A percentile compares a stretch with the other conserved stretches of the same genome.
Evolutionary conservation across 2,113 vertebrate species (phyloP).

Genomic region (Candoia aspera): DNA sequence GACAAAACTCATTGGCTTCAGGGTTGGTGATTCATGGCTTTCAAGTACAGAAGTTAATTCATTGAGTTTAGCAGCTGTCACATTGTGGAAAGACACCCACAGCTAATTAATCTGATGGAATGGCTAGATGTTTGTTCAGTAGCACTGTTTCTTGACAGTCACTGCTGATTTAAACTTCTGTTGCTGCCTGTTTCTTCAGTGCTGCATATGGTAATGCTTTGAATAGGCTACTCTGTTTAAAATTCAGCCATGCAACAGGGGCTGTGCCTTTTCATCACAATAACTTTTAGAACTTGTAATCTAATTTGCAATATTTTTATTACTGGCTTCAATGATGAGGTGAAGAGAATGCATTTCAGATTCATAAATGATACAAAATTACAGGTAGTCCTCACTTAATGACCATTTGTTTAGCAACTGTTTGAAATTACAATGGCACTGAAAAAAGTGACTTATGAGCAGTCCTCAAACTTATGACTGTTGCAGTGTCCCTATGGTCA

Average conservation of each 20-base stretch:
- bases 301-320: background rate
- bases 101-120: slow-evolving; percentile 59
- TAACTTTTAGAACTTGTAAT: background rate
- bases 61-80: slow-evolving; percentile 58
- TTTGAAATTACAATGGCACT: too few relatives aligned
- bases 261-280: background rate
- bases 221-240: slow-evolving; percentile 29
- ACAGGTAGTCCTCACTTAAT: too few relatives aligned
- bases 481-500: too few relatives aligned
- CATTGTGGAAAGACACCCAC: slow-evolving; percentile 51
- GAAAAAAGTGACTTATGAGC: too few relatives aligned
- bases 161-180: slow-evolving; percentile 37
- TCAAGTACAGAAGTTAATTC: slow-evolving; percentile 49
- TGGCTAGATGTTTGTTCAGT: slow-evolving; percentile 53
- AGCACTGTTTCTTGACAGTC: slow-evolving; percentile 50
- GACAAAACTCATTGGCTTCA: slow-evolving; percentile 47
- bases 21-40: slow-evolving; percentile 28
- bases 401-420: too few relatives aligned
- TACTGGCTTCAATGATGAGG: background rate
- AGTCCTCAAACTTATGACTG: too few relatives aligned
- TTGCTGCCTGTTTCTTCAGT: background rate
- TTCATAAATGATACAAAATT: too few relatives aligned
- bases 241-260: background rate
- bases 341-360: background rate
- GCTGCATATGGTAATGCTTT: slow-evolving; percentile 21